phyloP scores from a whole-genome alignment of 2,888 invertebrate species.

The Caenorhabditis zanzibari region DNA sequence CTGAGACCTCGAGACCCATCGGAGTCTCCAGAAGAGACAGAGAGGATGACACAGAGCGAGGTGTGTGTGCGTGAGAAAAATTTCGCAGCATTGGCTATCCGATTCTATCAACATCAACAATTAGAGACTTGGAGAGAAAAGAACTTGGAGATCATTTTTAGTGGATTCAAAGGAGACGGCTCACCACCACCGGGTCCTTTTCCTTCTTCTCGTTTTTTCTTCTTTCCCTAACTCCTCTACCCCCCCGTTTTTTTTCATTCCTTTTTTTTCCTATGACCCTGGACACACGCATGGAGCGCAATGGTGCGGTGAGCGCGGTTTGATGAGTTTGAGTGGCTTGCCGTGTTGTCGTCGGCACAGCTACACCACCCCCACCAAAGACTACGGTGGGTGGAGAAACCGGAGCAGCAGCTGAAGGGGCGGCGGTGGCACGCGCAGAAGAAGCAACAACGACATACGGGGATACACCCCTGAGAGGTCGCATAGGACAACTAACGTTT shows the following conservation, averaged over 20 bases:
- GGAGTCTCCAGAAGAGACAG: background rate
- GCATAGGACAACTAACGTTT: constrained; percentile 24
- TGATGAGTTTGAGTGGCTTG: constrained; percentile 62
- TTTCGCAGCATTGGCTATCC: constrained; percentile 26
- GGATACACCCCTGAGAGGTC: constrained; percentile 25
- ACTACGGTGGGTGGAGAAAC: background rate
- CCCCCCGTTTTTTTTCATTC: constrained; percentile 29
- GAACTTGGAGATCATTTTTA: constrained; percentile 43
- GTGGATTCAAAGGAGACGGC: constrained; percentile 16
- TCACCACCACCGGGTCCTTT: constrained; percentile 42
- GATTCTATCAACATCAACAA: constrained; percentile 54
- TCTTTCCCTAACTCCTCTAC: constrained; percentile 31
- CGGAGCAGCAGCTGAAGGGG: constrained; percentile 7
- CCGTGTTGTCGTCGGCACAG: constrained; percentile 48
- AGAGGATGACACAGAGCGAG: constrained; percentile 14
- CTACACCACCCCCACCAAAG: constrained; percentile 30
- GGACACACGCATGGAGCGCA: constrained; percentile 54
- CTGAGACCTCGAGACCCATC: background rate
- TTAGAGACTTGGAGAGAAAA: constrained; percentile 12
- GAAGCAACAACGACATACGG: background rate
- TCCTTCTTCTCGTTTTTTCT: background rate
- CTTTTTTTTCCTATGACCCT: constrained; percentile 42
- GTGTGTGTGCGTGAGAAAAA: constrained; percentile 28
- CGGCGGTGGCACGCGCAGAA: background rate
- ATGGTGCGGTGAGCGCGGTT: constrained; percentile 63